A percentile compares a stretch with the other conserved stretches of the same genome.
Conservation (phyloP, 2,797 vertebrate genomes). For the Hylomyscus alleni region DNA sequence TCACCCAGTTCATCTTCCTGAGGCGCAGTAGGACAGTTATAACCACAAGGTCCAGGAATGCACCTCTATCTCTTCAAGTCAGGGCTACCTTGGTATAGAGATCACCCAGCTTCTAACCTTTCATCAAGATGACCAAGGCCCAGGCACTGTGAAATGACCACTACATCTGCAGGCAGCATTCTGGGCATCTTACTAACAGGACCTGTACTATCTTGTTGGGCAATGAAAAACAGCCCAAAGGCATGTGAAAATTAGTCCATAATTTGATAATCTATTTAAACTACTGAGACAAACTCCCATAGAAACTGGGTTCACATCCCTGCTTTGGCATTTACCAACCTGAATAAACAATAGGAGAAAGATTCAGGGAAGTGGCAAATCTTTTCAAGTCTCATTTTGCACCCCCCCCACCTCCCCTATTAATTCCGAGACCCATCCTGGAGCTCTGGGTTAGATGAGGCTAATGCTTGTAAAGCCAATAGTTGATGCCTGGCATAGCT, state of each 20-base stretch:
- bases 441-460: background rate
- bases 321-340: background rate
- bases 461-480: background rate
- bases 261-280: background rate
- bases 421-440: background rate
- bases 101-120: background rate
- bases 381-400: background rate
- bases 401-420: fast-evolving
- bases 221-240: background rate
- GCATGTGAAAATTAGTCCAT: background rate
- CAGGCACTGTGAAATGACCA: background rate
- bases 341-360: background rate
- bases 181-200: background rate
- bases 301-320: background rate
- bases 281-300: background rate
- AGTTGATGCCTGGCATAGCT: background rate
- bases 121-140: background rate
- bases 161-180: background rate
- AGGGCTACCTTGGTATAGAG: background rate
- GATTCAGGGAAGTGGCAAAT: background rate
- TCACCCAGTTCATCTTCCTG: background rate
- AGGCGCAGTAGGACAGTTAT: background rate
- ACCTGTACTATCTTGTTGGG: background rate
- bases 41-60: background rate
- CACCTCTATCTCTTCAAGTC: background rate